phyloP scores from a whole-genome alignment of 2,797 vertebrate species.

The Poeciliopsis infans region DNA sequence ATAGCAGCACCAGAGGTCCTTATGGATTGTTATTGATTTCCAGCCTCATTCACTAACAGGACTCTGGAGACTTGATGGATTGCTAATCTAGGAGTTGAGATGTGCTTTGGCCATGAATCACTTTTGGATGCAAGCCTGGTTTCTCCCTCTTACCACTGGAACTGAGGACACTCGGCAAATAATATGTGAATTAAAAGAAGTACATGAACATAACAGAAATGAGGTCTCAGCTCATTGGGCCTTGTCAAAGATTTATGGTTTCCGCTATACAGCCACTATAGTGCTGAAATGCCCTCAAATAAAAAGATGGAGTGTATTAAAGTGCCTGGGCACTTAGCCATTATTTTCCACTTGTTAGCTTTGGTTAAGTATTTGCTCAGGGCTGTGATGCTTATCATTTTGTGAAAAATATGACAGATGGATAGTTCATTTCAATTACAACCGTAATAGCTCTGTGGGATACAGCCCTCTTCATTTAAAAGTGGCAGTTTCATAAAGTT shows the following conservation, averaged over 20 bases:
- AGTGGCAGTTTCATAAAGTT: constrained; percentile 58
- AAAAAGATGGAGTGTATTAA: constrained; percentile 76
- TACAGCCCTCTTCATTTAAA: constrained; percentile 51
- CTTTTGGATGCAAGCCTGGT: constrained; percentile 54
- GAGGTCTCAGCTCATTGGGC: constrained; percentile 52
- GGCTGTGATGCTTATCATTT: constrained; percentile 75
- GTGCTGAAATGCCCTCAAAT: constrained; percentile 57
- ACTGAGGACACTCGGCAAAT: constrained; percentile 60
- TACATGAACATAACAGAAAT: constrained; percentile 40
- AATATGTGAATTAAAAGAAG: constrained; percentile 70
- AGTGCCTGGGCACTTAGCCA: constrained; percentile 69
- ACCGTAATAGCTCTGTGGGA: constrained; percentile 65
- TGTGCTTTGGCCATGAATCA: constrained; percentile 64
- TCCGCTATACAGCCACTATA: constrained; percentile 48
- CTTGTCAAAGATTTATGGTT: constrained; percentile 69
- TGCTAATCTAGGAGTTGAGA: constrained; percentile 69
- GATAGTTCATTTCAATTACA: constrained; percentile 77
- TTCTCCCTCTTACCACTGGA: constrained; percentile 45
- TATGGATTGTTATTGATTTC: constrained; percentile 72
- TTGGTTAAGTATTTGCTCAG: constrained; percentile 74
- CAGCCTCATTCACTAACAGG: constrained; percentile 59
- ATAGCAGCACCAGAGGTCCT: constrained; percentile 56
- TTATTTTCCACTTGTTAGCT: constrained; percentile 81
- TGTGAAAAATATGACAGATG: constrained; percentile 78
- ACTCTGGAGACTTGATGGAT: constrained; percentile 70